Evolutionary conservation across 2,888 invertebrate species (phyloP).

Genomic region (Drosophila niveifrons): DNA sequence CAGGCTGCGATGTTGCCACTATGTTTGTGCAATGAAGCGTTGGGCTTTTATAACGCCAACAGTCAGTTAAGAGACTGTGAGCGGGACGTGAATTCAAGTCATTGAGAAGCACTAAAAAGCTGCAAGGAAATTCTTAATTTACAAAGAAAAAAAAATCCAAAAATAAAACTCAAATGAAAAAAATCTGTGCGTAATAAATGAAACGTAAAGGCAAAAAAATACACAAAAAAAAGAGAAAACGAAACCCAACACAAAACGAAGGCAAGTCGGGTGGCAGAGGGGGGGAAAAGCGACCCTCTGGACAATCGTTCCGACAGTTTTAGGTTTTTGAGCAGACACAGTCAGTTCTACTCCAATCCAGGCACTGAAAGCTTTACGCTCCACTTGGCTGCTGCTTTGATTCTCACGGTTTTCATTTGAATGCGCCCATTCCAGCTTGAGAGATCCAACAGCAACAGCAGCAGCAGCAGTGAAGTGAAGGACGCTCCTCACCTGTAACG

Average conservation of each 20-base stretch:
- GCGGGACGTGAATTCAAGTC: slow-evolving; percentile 40
- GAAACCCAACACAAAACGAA: slow-evolving; percentile 59
- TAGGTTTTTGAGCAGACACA: slow-evolving; percentile 53
- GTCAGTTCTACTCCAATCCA: slow-evolving; percentile 42
- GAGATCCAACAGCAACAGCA: neutral
- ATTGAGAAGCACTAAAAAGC: slow-evolving; percentile 72
- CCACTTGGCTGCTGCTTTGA: slow-evolving; percentile 77
- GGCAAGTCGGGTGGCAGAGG: neutral
- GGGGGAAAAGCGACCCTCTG: slow-evolving; percentile 31
- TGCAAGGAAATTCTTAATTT: slow-evolving; percentile 74
- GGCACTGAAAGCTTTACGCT: slow-evolving; percentile 76
- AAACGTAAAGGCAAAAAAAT: slow-evolving; percentile 64
- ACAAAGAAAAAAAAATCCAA: slow-evolving; percentile 39
- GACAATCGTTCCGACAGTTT: slow-evolving; percentile 65
- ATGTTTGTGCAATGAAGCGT: slow-evolving; percentile 79
- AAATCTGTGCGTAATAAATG: slow-evolving; percentile 71
- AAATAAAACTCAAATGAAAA: slow-evolving; percentile 42
- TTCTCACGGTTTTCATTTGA: slow-evolving; percentile 79
- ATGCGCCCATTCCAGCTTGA: slow-evolving; percentile 51
- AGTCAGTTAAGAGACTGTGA: slow-evolving; percentile 63
- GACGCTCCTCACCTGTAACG: slow-evolving; percentile 52
- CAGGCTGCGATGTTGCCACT: slow-evolving; percentile 57
- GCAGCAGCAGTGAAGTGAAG: slow-evolving; percentile 28
- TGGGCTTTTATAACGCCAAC: slow-evolving; percentile 79
- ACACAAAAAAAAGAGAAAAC: slow-evolving; percentile 24